Percentiles rank a stretch among this genome's conserved stretches.
phyloP scores from a whole-genome alignment of 2,797 vertebrate genomes.

The Uromys caudimaculatus region DNA sequence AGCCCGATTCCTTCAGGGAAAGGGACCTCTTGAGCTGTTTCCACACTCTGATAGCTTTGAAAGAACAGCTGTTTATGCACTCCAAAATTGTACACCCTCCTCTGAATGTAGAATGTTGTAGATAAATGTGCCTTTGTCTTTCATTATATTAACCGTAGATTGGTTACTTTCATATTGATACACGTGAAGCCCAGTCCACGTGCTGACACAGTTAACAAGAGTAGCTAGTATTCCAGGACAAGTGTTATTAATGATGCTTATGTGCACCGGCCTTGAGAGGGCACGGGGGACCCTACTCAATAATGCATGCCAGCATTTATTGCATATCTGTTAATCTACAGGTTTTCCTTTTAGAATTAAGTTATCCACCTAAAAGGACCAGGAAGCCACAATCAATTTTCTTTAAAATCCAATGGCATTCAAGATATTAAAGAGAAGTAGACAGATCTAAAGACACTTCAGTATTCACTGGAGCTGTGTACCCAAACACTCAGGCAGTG shows the following conservation, averaged over 20 bases:
- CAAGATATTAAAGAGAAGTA: conserved; percentile 44
- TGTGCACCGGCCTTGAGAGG: conserved; percentile 65
- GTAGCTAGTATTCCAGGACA: conserved; percentile 73
- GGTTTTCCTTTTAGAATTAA: conserved; percentile 73
- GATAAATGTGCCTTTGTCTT: conserved; percentile 81
- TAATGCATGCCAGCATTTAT: conserved; percentile 63
- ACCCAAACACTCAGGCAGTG: neutral
- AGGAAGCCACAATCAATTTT: conserved; percentile 52
- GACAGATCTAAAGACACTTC: neutral
- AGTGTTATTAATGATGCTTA: conserved; percentile 22
- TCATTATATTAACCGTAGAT: conserved; percentile 80
- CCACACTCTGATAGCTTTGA: conserved; percentile 55
- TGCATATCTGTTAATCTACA: conserved; percentile 68
- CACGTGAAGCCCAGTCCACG: conserved; percentile 66
- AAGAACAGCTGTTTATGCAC: conserved; percentile 6
- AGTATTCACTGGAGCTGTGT: conserved; percentile 1
- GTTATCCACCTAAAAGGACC: conserved; percentile 51
- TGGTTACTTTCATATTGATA: conserved; percentile 83
- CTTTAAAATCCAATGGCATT: conserved; percentile 48
- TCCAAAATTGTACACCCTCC: neutral
- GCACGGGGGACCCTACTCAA: conserved; percentile 59
- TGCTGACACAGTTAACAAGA: conserved; percentile 73
- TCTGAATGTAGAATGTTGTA: conserved; percentile 67
- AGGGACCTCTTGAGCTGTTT: conserved; percentile 42
- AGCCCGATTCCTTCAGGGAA: conserved; percentile 29